phyloP scores from a whole-genome alignment of 2,888 invertebrate species.

The Parnassius orleans region DNA sequence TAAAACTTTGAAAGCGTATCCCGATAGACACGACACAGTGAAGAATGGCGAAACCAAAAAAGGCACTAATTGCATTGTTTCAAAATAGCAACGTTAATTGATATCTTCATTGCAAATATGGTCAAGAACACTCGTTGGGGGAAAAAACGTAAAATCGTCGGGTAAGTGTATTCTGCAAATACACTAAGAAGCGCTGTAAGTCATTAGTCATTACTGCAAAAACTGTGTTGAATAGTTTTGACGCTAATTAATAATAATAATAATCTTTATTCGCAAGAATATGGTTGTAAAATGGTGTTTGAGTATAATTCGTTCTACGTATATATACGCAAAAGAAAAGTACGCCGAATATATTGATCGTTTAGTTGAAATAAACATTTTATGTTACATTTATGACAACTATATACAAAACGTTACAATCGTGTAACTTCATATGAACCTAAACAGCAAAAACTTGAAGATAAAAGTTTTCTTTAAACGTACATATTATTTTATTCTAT shows the following conservation, averaged over 20 bases:
- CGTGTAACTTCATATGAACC: too few relatives aligned
- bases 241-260: conserved; percentile 6
- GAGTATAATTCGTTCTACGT: too few relatives aligned
- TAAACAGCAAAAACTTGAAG: too few relatives aligned
- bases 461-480: too few relatives aligned
- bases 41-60: background rate
- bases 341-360: background rate
- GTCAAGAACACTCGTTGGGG: conserved; percentile 3
- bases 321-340: conserved; percentile 10
- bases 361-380: background rate
- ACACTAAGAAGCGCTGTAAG: conserved; percentile 13
- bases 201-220: conserved; percentile 16
- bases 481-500: too few relatives aligned
- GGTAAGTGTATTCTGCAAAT: conserved; percentile 8
- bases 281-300: too few relatives aligned
- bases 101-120: conserved; percentile 8
- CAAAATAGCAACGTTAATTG: conserved; percentile 7
- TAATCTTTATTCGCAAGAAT: too few relatives aligned
- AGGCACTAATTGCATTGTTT: conserved; percentile 9
- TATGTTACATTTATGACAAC: conserved; percentile 1
- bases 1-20: conserved; percentile 2
- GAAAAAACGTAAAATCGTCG: background rate
- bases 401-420: background rate
- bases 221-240: conserved; percentile 12
- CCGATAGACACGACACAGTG: conserved; percentile 10